Conservation (phyloP, 2,888 invertebrate genomes). For the Stenodera caucasica region DNA sequence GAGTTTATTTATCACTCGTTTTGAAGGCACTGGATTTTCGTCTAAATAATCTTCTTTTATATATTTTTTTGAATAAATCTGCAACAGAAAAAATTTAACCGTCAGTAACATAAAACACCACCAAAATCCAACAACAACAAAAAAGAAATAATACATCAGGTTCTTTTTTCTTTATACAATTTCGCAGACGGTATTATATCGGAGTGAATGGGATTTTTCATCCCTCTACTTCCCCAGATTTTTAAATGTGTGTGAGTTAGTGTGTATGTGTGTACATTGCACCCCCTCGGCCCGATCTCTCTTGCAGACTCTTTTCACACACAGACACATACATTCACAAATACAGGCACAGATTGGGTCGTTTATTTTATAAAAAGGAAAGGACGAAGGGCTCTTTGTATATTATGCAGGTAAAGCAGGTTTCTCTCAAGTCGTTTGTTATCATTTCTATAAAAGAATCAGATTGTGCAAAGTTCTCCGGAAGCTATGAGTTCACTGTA, state of each 20-base stretch:
- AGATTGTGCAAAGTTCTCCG: slow-evolving; percentile 3
- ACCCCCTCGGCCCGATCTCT: slow-evolving; percentile 14
- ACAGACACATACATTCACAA: not conserved
- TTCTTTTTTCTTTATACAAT: slow-evolving; percentile 28
- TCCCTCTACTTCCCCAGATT: slow-evolving; percentile 13
- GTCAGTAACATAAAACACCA: slow-evolving; percentile 27
- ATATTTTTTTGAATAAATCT: slow-evolving; percentile 30
- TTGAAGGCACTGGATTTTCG: slow-evolving; percentile 50
- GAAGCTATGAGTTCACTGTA: not conserved
- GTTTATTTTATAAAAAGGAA: slow-evolving; percentile 16
- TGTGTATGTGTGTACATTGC: not conserved
- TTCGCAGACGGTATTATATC: slow-evolving; percentile 50
- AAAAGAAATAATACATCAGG: slow-evolving; percentile 31
- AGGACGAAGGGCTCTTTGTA: slow-evolving; percentile 19
- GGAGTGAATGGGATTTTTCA: slow-evolving; percentile 20
- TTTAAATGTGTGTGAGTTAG: not conserved
- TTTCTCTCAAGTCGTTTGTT: slow-evolving; percentile 17
- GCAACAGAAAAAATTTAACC: slow-evolving; percentile 38
- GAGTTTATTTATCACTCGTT: slow-evolving; percentile 45
- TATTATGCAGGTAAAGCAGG: slow-evolving; percentile 26
- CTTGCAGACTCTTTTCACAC: slow-evolving; percentile 22
- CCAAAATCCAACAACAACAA: slow-evolving; percentile 40
- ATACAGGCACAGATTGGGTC: not conserved
- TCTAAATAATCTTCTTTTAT: slow-evolving; percentile 37
- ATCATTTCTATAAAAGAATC: not conserved